A percentile compares a stretch with the other conserved stretches of the same genome.
Conservation (phyloP, 1,140 invertebrate genomes). For the Drosophila hydei region DNA sequence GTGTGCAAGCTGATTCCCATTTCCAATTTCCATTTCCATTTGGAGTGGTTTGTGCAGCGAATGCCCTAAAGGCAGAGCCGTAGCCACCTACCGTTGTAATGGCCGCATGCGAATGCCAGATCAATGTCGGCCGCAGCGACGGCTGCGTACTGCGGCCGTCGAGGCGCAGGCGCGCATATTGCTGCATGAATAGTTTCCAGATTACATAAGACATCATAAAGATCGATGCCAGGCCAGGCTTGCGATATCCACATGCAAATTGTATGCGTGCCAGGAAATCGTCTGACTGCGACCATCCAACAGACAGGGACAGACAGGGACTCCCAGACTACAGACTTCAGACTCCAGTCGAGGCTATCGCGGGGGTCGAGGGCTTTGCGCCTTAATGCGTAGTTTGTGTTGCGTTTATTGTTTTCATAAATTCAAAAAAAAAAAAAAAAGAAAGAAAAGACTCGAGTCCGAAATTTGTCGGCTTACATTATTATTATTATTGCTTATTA, state of each 20-base stretch:
- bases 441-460: slow-evolving; percentile 49
- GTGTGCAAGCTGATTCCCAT: slow-evolving; percentile 1
- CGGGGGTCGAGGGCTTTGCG: neutral
- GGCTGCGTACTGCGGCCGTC: slow-evolving; percentile 44
- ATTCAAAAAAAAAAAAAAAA: too few species aligned
- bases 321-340: neutral
- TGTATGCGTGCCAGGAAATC: slow-evolving; percentile 80
- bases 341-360: too few species aligned
- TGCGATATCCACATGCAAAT: slow-evolving; percentile 75
- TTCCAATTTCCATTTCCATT: slow-evolving; percentile 34
- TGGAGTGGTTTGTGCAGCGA: slow-evolving; percentile 11
- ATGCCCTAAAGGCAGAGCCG: slow-evolving; percentile 2
- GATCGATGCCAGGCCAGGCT: slow-evolving; percentile 42
- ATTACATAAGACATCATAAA: slow-evolving; percentile 81
- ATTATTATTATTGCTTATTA: slow-evolving; percentile 58
- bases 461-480: slow-evolving; percentile 78
- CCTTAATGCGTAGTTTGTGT: slow-evolving; percentile 74
- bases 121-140: slow-evolving; percentile 61
- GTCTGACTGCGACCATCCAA: slow-evolving; percentile 21
- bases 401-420: slow-evolving; percentile 82
- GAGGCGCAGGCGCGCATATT: slow-evolving; percentile 74
- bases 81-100: slow-evolving; percentile 55
- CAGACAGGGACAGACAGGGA: slow-evolving; percentile 10
- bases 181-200: slow-evolving; percentile 83
- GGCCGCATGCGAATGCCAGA: slow-evolving; percentile 76